Evolutionary conservation across 2,888 invertebrate genomes (phyloP), one percentile per base, ranked within the genome.

Genomic region (Orgyia antiqua): DNA sequence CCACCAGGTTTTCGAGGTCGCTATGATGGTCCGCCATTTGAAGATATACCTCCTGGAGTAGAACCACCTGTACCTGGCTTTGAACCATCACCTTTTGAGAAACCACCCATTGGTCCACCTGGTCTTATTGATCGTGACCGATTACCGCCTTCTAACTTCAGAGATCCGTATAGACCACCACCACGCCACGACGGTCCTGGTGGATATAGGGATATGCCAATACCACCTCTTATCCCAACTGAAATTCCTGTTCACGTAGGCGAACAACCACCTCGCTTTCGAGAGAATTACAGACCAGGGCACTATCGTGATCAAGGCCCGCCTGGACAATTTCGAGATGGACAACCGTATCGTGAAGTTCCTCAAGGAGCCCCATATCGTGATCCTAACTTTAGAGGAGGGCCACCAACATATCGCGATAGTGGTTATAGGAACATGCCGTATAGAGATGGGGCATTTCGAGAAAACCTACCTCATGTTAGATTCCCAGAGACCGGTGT

Each of bases 1-100:
- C 68, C 71, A 12, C 68, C 72, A n/a, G 73, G 73, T 3, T 84
- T 77, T 54, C 66, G 78, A 27, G 78, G 76, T 27, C 78, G 84
- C 4, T 86, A 78, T 47, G 84, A 86, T 19, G 70, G 46, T 5
- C 77, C 79, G 11, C 66, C 86, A 30, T 89, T 89, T 51, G 89
- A 89, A 49, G 88, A 89, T 24, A 82, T 87, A 34, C 89, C 89
- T 9, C 90, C 90, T 5, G 90, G 89, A 8, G 89, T 90, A 1
- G 89, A 90, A 55, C 89, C 90, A 4, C 87, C 89, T 1, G 87
- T 89, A 10, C 90, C 89, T 20, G 90, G 90, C 12, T 88, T 89
- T 57, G 90, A 90, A 57, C 84, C 86, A 12, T 82, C 88, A 1
- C 87, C 88, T 7, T 87, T 87, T 51, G 88, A 88, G 49, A 86